Percentiles rank a stretch among this genome's conserved stretches.
These are phyloP conservation scores for Dasysyrphus tricinctus DNA, from an alignment of 2,888 invertebrate species.

Conservation along the genomic window DNA sequence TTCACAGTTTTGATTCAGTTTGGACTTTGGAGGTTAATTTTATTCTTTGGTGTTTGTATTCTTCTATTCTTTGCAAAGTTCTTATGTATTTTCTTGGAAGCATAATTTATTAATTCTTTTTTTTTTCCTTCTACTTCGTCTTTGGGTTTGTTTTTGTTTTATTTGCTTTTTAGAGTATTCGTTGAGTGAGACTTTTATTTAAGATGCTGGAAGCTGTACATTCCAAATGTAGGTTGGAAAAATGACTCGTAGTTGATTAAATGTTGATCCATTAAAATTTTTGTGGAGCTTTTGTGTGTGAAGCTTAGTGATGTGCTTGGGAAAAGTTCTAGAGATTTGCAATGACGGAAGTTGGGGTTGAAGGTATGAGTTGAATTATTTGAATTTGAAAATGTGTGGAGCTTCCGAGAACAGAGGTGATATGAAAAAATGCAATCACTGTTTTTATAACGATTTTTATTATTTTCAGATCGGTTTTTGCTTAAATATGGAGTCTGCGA, in stretches of 20 bases:
- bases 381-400: background rate
- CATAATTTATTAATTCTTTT: conserved; percentile 32
- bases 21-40: conserved; percentile 64
- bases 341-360: background rate
- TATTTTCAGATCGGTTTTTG: too few species aligned
- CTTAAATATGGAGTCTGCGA: too few species aligned
- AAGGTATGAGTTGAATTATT: background rate
- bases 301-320: background rate
- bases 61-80: conserved; percentile 16
- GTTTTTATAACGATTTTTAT: too few species aligned
- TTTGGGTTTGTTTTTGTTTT: conserved; percentile 56
- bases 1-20: conserved; percentile 37
- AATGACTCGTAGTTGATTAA: background rate
- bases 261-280: conserved; percentile 16
- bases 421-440: too few species aligned
- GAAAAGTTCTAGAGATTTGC: background rate
- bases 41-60: conserved; percentile 30
- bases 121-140: background rate
- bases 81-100: conserved; percentile 18
- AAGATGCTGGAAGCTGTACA: background rate
- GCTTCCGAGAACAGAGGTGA: background rate
- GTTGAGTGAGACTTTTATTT: background rate
- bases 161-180: conserved; percentile 33
- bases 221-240: background rate
- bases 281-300: background rate